phyloP scores from a whole-genome alignment of 2,888 invertebrate species.

The Dromius quadrimaculatus region DNA sequence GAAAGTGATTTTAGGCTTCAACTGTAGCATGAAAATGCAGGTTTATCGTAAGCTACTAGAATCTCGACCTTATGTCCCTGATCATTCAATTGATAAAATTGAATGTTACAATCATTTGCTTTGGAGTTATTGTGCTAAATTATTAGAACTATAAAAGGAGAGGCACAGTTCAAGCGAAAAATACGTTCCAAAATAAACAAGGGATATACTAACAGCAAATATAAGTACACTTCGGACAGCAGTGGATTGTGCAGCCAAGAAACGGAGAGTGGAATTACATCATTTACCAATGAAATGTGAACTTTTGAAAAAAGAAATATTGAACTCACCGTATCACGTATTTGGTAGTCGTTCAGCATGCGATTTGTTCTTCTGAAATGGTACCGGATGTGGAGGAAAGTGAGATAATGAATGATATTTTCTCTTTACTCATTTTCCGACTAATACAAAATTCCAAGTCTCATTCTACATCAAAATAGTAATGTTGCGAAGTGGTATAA shows the following conservation, averaged over 20 bases:
- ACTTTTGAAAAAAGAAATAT: slow-evolving; percentile 5
- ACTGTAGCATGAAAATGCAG: too few relatives aligned
- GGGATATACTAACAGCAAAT: slow-evolving; percentile 14
- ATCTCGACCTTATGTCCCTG: slow-evolving; percentile 11
- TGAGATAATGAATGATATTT: background rate
- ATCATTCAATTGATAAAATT: background rate
- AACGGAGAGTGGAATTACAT: background rate
- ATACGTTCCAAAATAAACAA: slow-evolving; percentile 5
- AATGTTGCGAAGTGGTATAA: background rate
- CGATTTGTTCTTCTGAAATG: background rate
- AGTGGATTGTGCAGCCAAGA: slow-evolving; percentile 21
- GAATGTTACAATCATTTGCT: slow-evolving; percentile 20
- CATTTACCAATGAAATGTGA: background rate
- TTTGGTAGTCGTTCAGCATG: slow-evolving; percentile 11
- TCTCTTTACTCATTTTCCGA: background rate
- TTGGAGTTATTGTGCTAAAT: slow-evolving; percentile 2
- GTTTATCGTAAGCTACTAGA: slow-evolving; percentile 13
- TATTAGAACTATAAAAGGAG: background rate
- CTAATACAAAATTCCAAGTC: slow-evolving; percentile 7
- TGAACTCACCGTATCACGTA: slow-evolving; percentile 5
- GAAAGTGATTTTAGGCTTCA: too few relatives aligned
- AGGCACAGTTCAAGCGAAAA: background rate
- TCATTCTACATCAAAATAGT: background rate
- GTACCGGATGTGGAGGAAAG: background rate
- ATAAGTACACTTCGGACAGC: background rate